These are phyloP conservation scores for Clavelina lepadiformis DNA, from an alignment of 23 tunicate genomes.

Conservation along the genomic window DNA sequence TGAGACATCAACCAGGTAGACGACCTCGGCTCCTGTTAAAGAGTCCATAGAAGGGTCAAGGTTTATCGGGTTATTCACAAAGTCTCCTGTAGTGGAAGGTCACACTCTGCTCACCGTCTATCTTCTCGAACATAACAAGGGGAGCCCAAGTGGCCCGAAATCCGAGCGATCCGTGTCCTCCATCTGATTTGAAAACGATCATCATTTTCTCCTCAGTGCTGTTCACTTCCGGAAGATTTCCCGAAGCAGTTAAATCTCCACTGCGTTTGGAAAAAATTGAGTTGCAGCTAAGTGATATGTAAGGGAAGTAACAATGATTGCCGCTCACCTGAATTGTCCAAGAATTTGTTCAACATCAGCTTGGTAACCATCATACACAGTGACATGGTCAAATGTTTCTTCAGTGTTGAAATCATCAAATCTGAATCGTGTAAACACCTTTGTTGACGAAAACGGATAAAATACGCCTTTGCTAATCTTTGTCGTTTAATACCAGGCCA, in stretches of 20 bases:
- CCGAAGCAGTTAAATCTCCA: not conserved
- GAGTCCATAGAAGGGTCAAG: no score
- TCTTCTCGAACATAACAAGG: conserved; percentile 5
- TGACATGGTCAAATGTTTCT: conserved; percentile 56
- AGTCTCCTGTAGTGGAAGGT: not conserved
- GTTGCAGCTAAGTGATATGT: not conserved
- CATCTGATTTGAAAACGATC: conserved; percentile 52
- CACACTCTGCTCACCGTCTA: conserved; percentile 29
- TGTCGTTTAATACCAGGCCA: no score
- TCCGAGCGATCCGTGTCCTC: conserved; percentile 30
- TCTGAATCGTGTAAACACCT: no score
- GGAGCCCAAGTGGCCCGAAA: conserved; percentile 66
- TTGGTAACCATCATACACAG: conserved; percentile 53
- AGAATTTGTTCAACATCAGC: conserved; percentile 33
- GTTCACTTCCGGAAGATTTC: conserved; percentile 28
- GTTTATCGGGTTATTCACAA: not conserved
- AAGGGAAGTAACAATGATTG: not conserved
- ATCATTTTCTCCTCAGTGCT: conserved; percentile 75
- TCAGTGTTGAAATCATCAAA: conserved; percentile 61
- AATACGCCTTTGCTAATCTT: no score
- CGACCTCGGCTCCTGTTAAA: conserved; percentile 30
- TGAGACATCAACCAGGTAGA: conserved; percentile 51
- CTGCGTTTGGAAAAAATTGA: conserved; percentile 9
- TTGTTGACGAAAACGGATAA: no score
- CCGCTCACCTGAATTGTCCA: conserved; percentile 40